phyloP scores from a whole-genome alignment of 2,888 invertebrate species.

The Pristionchus mayeri region DNA sequence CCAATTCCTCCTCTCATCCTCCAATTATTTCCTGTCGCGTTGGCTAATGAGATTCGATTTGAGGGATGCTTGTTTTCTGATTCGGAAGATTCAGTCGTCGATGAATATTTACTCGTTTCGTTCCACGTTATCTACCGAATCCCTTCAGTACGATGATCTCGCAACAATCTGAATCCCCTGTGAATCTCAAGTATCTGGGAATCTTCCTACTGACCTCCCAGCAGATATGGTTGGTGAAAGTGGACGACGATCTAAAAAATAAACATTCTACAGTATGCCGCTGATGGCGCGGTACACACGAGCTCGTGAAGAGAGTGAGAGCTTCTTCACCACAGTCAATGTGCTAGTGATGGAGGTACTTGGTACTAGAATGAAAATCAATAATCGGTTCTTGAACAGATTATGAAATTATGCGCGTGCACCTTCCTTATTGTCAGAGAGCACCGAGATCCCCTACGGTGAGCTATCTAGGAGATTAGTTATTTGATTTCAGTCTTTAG shows the following conservation, averaged over 20 bases:
- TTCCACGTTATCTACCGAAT: not conserved
- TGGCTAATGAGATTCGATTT: no score
- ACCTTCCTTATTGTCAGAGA: constrained; percentile 43
- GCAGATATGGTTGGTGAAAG: constrained; percentile 69
- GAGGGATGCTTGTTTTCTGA: no score
- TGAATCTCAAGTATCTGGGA: constrained; percentile 68
- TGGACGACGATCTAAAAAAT: not conserved
- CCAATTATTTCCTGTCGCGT: not conserved
- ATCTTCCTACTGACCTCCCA: constrained; percentile 69
- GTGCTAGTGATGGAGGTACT: constrained; percentile 74
- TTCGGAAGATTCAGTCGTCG: no score
- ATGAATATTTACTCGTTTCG: not conserved
- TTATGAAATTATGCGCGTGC: constrained; percentile 43
- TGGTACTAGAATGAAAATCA: not conserved
- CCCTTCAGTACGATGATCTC: not conserved
- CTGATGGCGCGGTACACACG: constrained; percentile 72
- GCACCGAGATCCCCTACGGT: constrained; percentile 12
- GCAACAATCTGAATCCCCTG: not conserved
- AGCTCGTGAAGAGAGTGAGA: constrained; percentile 63
- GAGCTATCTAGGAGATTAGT: not conserved
- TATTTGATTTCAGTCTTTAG: constrained; percentile 51
- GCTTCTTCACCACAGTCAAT: constrained; percentile 75
- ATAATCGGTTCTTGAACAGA: not conserved
- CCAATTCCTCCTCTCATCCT: not conserved
- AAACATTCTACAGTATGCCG: constrained; percentile 71